Evolutionary conservation across 1,140 invertebrate genomes (phyloP).

Genomic region (Lepidostoma basale): DNA sequence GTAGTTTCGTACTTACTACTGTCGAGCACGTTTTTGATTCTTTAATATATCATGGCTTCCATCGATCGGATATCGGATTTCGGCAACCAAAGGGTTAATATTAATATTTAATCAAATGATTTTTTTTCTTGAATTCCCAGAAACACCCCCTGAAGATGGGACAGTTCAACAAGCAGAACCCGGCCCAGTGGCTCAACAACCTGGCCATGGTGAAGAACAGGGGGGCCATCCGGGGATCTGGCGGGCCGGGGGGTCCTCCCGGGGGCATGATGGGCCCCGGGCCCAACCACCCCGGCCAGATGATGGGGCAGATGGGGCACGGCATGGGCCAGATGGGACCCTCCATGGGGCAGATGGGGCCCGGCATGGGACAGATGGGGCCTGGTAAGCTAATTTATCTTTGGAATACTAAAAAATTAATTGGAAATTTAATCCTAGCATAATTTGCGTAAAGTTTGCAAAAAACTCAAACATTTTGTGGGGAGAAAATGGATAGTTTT

Average conservation of each 20-base stretch:
- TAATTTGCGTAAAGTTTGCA: too few species aligned
- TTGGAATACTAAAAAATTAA: too few species aligned
- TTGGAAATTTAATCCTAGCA: too few species aligned
- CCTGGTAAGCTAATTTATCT: too few species aligned
- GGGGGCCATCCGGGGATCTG: slow-evolving; percentile 62
- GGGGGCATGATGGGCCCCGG: slow-evolving; percentile 38
- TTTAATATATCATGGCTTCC: too few species aligned
- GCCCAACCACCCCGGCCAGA: slow-evolving; percentile 37
- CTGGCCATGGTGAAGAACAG: slow-evolving; percentile 78
- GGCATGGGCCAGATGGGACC: slow-evolving; percentile 60
- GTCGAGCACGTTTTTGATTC: too few species aligned
- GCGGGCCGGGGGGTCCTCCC: slow-evolving; percentile 33
- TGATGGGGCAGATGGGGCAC: slow-evolving; percentile 54
- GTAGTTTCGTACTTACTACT: too few species aligned
- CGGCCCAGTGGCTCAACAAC: slow-evolving; percentile 81
- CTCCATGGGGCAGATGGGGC: slow-evolving; percentile 58
- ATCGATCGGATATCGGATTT: too few species aligned
- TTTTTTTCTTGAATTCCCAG: slow-evolving; percentile 52
- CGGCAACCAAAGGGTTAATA: too few species aligned
- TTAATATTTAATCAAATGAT: too few species aligned
- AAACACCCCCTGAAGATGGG: slow-evolving; percentile 90
- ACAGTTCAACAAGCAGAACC: slow-evolving; percentile 82
- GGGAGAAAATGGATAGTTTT: too few species aligned
- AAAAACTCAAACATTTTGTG: too few species aligned
- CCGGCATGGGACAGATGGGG: slow-evolving; percentile 51